Evolutionary conservation across 2,888 invertebrate genomes (phyloP).

Genomic region (Leptothorax acervorum): DNA sequence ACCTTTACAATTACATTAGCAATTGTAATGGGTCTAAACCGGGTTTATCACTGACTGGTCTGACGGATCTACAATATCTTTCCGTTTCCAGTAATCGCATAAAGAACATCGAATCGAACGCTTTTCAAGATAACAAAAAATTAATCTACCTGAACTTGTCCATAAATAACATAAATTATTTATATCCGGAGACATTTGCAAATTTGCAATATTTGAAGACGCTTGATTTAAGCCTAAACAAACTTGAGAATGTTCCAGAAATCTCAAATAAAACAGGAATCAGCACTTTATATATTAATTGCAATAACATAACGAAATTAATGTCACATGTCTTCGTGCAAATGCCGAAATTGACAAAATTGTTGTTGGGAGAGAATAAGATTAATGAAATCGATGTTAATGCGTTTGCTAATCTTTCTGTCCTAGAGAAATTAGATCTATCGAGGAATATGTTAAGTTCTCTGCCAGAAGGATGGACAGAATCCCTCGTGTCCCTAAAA

Average conservation of each 20-base stretch:
- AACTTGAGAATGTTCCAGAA: slow-evolving; percentile 67
- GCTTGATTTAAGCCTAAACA: slow-evolving; percentile 73
- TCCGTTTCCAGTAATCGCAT: neutral
- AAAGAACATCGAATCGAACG: neutral
- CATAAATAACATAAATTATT: neutral
- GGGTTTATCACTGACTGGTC: neutral
- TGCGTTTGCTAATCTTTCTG: too few relatives aligned
- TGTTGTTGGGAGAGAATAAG: slow-evolving; percentile 74
- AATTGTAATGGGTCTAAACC: too few relatives aligned
- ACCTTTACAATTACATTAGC: neutral
- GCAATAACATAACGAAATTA: slow-evolving; percentile 73
- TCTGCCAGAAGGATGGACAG: neutral
- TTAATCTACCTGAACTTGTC: slow-evolving; percentile 18
- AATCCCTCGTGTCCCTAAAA: slow-evolving; percentile 34
- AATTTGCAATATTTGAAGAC: slow-evolving; percentile 66
- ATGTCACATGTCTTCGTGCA: slow-evolving; percentile 64
- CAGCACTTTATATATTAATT: slow-evolving; percentile 71
- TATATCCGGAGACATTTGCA: slow-evolving; percentile 59
- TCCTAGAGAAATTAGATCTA: too few relatives aligned
- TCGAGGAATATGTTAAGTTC: slow-evolving; percentile 68
- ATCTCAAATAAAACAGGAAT: slow-evolving; percentile 63
- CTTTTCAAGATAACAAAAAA: neutral
- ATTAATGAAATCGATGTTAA: too few relatives aligned
- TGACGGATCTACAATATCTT: neutral
- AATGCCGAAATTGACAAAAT: slow-evolving; percentile 68